Evolutionary conservation across 2,797 vertebrate species (phyloP).

Genomic region (Apodemus agrarius): DNA sequence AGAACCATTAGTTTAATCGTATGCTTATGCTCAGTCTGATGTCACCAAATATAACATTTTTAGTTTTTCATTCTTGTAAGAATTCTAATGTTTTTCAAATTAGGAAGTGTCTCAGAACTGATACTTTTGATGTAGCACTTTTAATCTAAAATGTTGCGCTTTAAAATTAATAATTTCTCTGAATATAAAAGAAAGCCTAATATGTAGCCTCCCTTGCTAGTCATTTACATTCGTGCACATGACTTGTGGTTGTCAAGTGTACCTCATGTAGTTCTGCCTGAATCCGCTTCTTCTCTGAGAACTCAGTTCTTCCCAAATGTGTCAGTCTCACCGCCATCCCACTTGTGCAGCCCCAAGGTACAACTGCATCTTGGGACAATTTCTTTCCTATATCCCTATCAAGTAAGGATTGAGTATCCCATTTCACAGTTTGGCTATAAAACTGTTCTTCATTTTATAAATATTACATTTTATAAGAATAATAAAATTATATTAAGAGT

Average conservation of each 20-base stretch:
- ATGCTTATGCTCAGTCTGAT: neutral
- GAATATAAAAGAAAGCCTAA: neutral
- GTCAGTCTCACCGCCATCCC: neutral
- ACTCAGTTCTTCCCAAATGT: neutral
- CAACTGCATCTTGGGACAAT: neutral
- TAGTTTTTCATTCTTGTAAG: neutral
- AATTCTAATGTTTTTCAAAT: constrained; percentile 2
- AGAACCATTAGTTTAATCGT: neutral
- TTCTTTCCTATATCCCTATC: neutral
- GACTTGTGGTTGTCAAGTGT: neutral
- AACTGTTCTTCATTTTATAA: constrained; percentile 37
- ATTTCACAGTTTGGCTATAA: constrained; percentile 29
- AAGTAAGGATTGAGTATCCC: constrained; percentile 1
- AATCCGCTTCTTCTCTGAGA: constrained; percentile 12
- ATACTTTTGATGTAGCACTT: neutral
- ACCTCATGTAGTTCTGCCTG: neutral
- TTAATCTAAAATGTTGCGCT: constrained; percentile 1
- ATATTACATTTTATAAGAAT: neutral
- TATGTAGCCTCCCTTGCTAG: neutral
- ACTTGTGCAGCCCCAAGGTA: neutral
- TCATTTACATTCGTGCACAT: neutral
- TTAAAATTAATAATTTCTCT: constrained; percentile 49
- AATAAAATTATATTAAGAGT: neutral
- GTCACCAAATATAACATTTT: neutral
- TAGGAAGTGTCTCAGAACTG: neutral